Percentiles rank a stretch among this genome's conserved stretches.
phyloP scores from a whole-genome alignment of 2,113 vertebrate species.

The Tichodroma muraria region DNA sequence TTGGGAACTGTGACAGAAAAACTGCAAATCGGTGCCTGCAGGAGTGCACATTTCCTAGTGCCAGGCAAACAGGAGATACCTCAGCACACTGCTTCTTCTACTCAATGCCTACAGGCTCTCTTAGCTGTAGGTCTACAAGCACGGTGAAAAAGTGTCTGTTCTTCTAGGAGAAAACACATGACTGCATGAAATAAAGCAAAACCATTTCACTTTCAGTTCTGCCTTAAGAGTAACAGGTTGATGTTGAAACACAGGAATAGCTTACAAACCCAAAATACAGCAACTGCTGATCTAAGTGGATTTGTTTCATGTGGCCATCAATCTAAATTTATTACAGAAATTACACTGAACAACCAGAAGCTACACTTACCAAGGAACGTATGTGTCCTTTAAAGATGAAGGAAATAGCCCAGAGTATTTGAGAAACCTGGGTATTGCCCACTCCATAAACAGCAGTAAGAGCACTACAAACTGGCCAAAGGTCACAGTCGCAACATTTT shows the following conservation, averaged over 20 bases:
- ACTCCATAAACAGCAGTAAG: background rate
- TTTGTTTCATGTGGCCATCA: background rate
- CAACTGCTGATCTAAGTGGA: background rate
- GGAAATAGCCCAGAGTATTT: background rate
- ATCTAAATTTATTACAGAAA: background rate
- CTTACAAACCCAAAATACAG: background rate
- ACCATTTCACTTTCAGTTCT: background rate
- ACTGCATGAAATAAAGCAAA: background rate
- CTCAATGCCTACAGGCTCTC: background rate
- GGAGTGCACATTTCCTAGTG: background rate
- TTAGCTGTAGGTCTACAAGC: background rate
- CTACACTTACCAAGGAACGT: background rate
- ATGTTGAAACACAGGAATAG: background rate
- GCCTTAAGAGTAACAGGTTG: background rate
- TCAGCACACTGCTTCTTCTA: background rate
- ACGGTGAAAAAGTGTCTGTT: rapidly evolving
- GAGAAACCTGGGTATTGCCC: background rate
- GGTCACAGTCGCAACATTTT: background rate
- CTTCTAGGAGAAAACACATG: background rate
- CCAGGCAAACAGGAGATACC: background rate
- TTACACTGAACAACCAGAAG: background rate
- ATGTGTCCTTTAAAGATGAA: background rate
- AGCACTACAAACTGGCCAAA: background rate
- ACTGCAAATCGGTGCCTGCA: background rate
- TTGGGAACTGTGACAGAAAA: background rate